Evolutionary conservation across 1,140 invertebrate genomes (phyloP).

Genomic region (Lasioglossum albipes): DNA sequence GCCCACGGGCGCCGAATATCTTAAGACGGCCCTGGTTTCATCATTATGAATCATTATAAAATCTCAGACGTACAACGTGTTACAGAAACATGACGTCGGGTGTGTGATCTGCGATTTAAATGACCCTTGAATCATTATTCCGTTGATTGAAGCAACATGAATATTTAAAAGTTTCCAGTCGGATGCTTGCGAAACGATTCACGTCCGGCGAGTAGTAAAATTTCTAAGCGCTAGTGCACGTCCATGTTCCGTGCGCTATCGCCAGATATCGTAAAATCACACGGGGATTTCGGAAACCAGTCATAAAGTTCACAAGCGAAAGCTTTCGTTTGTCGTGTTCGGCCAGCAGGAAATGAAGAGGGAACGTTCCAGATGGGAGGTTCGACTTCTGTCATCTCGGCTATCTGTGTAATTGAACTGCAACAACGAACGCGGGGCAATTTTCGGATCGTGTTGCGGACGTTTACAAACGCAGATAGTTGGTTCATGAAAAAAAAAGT

Average conservation of each 20-base stretch:
- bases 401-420: slow-evolving; percentile 29
- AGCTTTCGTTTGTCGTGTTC: slow-evolving; percentile 6
- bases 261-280: slow-evolving; percentile 25
- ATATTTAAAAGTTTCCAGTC: background rate
- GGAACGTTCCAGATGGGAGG: slow-evolving; percentile 1
- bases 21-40: too few relatives aligned
- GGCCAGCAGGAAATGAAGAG: slow-evolving; percentile 1
- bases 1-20: too few relatives aligned
- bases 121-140: too few relatives aligned
- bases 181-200: background rate
- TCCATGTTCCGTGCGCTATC: slow-evolving; percentile 10
- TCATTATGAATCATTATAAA: too few relatives aligned
- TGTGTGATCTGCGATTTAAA: too few relatives aligned
- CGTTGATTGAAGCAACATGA: too few relatives aligned
- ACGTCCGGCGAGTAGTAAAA: slow-evolving; percentile 21
- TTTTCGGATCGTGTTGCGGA: slow-evolving; percentile 21
- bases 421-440: slow-evolving; percentile 5
- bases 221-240: slow-evolving; percentile 8
- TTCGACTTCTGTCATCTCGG: slow-evolving; percentile 12
- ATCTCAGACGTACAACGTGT: too few relatives aligned
- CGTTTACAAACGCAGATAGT: background rate
- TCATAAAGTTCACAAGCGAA: slow-evolving; percentile 21
- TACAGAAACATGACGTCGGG: too few relatives aligned
- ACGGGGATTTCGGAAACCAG: slow-evolving; percentile 16
- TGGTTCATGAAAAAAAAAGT: background rate